Evolutionary conservation across 2,113 vertebrate genomes (phyloP).

Genomic region (Rhabdomys dilectus): DNA sequence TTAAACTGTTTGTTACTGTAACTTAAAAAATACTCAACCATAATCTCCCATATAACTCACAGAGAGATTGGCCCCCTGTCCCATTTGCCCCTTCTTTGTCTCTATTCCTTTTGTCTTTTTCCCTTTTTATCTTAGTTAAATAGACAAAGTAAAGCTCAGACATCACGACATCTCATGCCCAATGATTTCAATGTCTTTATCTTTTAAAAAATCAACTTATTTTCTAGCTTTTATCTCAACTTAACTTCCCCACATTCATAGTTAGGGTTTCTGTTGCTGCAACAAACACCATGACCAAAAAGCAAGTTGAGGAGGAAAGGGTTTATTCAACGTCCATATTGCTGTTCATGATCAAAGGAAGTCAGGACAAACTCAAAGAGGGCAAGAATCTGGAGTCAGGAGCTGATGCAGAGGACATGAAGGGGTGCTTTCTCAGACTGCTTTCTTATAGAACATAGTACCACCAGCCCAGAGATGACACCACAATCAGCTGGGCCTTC

Average conservation of each 20-base stretch:
- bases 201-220: neutral
- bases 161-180: neutral
- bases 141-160: neutral
- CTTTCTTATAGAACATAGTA: neutral
- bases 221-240: neutral
- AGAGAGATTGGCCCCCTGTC: neutral
- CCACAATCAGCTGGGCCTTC: no score
- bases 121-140: neutral
- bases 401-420: neutral
- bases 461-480: neutral
- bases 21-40: constrained; percentile 17
- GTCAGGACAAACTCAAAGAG: neutral
- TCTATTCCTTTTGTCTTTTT: neutral
- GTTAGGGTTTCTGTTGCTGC: neutral
- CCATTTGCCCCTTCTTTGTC: neutral
- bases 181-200: neutral
- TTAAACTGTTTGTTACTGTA: constrained; percentile 27
- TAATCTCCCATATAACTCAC: neutral
- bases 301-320: neutral
- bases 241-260: neutral
- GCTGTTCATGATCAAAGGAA: neutral
- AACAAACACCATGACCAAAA: neutral
- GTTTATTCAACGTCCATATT: neutral
- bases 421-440: neutral
- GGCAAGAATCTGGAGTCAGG: neutral